Conservation (phyloP, 2,113 vertebrate species). For the Manacus vitellinus region DNA sequence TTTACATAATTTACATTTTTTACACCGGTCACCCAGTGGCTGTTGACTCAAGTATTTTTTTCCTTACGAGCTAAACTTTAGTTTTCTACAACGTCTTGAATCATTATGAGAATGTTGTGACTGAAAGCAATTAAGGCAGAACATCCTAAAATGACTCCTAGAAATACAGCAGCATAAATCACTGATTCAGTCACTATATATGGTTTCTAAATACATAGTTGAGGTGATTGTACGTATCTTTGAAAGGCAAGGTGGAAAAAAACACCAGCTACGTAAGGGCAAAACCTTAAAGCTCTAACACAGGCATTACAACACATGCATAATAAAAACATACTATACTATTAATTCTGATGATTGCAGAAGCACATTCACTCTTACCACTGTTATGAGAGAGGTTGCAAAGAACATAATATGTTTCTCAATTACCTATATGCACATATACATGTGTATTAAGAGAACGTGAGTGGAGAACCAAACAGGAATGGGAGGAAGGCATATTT, state of each 20-base stretch:
- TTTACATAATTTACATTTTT: background rate
- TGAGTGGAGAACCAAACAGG: background rate
- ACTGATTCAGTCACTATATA: background rate
- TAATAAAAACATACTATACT: background rate
- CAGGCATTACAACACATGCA: background rate
- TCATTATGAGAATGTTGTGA: background rate
- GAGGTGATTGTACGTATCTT: background rate
- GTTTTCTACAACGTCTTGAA: background rate
- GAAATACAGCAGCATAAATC: background rate
- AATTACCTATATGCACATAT: background rate
- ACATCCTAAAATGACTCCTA: background rate
- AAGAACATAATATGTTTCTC: background rate
- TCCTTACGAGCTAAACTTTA: background rate
- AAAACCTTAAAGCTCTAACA: background rate
- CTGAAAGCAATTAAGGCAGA: background rate
- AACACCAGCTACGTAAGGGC: background rate
- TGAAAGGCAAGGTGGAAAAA: background rate
- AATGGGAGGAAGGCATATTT: background rate
- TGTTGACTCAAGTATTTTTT: background rate
- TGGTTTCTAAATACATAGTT: background rate
- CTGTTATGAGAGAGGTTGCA: background rate
- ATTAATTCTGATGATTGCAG: background rate
- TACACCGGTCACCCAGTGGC: background rate
- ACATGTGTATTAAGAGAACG: background rate
- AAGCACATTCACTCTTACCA: background rate